Conservation (phyloP, 2,888 invertebrate species). For the Drosophila meridiana region DNA sequence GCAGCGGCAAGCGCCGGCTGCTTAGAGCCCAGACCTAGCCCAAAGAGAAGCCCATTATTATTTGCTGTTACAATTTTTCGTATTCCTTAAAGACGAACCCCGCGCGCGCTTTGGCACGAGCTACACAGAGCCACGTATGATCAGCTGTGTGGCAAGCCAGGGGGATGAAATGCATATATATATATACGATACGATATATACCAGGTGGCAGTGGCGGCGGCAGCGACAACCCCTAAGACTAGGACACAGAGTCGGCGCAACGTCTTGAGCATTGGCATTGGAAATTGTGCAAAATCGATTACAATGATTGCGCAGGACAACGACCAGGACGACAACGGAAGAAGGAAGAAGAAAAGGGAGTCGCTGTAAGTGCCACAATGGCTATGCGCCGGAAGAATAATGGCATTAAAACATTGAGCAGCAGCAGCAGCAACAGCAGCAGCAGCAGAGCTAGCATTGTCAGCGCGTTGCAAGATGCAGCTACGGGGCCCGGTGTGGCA, state of each 20-base stretch:
- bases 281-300: slow-evolving; percentile 81
- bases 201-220: slow-evolving; percentile 65
- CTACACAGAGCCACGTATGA: slow-evolving; percentile 56
- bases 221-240: slow-evolving; percentile 42
- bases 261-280: slow-evolving; percentile 72
- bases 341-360: slow-evolving; percentile 45
- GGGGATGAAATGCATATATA: slow-evolving; percentile 68
- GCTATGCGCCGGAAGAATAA: slow-evolving; percentile 75
- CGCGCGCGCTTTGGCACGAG: slow-evolving; percentile 80
- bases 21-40: slow-evolving; percentile 35
- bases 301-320: slow-evolving; percentile 73
- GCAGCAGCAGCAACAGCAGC: neutral
- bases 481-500: slow-evolving; percentile 62
- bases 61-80: slow-evolving; percentile 63
- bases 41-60: slow-evolving; percentile 64
- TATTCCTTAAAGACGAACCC: slow-evolving; percentile 68
- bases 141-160: slow-evolving; percentile 71
- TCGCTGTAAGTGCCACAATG: slow-evolving; percentile 65
- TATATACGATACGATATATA: slow-evolving; percentile 15
- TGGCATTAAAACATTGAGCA: slow-evolving; percentile 56
- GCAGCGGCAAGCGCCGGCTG: slow-evolving; percentile 66
- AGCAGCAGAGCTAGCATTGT: slow-evolving; percentile 40
- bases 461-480: slow-evolving; percentile 62
- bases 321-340: slow-evolving; percentile 63
- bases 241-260: slow-evolving; percentile 21